These are phyloP conservation scores for Dyspetes luteomarginatus DNA, from an alignment of 2,888 invertebrate genomes.

Conservation along the genomic window DNA sequence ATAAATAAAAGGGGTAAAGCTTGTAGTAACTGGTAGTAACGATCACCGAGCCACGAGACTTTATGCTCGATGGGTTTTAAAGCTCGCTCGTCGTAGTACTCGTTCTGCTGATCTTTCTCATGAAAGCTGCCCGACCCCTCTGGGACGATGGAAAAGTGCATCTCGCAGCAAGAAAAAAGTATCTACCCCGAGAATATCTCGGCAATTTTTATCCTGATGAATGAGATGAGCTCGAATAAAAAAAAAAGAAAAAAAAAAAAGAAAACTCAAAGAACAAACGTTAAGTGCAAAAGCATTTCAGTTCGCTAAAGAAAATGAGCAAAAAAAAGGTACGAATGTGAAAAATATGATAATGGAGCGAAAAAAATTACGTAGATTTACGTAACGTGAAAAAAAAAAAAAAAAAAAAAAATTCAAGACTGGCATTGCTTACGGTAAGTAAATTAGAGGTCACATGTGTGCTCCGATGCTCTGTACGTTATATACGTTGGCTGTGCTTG, in stretches of 20 bases:
- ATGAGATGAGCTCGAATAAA: conserved; percentile 40
- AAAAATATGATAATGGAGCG: conserved; percentile 13
- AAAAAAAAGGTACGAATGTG: background rate
- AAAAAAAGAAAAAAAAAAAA: too few species aligned
- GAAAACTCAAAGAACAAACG: too few species aligned
- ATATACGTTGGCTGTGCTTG: too few species aligned
- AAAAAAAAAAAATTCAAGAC: too few species aligned
- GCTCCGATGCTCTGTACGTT: too few species aligned
- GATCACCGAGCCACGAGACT: conserved; percentile 55
- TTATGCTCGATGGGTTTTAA: conserved; percentile 62
- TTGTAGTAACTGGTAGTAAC: conserved; percentile 43
- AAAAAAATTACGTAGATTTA: too few species aligned
- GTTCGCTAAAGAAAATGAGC: background rate
- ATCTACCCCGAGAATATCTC: conserved; percentile 17
- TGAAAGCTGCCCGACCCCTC: conserved; percentile 41
- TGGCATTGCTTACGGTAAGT: conserved; percentile 2
- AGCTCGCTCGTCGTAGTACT: conserved; percentile 47
- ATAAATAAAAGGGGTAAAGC: conserved; percentile 19
- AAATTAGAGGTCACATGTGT: conserved; percentile 31
- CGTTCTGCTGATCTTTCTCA: conserved; percentile 50
- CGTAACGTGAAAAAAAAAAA: too few species aligned
- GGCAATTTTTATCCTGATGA: conserved; percentile 56
- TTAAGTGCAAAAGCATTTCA: too few species aligned
- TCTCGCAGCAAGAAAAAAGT: conserved; percentile 11
- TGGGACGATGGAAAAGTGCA: conserved; percentile 50